phyloP scores from a whole-genome alignment of 2,888 invertebrate species.

The Elmis aenea region DNA sequence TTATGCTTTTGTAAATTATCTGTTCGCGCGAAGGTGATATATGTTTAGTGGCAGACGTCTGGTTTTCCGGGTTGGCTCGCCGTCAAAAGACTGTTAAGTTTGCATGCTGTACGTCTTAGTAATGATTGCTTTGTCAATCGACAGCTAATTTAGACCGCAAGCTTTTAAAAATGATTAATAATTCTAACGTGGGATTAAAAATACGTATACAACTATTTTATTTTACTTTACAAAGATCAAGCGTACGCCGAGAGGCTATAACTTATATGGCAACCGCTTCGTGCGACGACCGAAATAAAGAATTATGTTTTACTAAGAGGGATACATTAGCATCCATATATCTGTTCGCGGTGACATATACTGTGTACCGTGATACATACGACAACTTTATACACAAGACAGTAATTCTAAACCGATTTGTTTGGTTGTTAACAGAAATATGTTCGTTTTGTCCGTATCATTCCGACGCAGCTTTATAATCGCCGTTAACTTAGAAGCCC shows the following conservation, averaged over 20 bases:
- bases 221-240: too few relatives aligned
- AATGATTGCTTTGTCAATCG: constrained; percentile 13
- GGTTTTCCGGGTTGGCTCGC: constrained; percentile 17
- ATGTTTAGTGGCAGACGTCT: constrained; percentile 10
- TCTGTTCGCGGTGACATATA: constrained; percentile 12
- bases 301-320: constrained; percentile 11
- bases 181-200: too few relatives aligned
- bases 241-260: too few relatives aligned
- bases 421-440: constrained; percentile 17
- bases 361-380: neutral
- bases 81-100: constrained; percentile 10
- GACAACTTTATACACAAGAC: constrained; percentile 5
- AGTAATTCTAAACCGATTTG: constrained; percentile 16
- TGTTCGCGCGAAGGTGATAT: constrained; percentile 10
- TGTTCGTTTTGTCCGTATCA: constrained; percentile 3
- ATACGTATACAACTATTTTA: too few relatives aligned
- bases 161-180: too few relatives aligned
- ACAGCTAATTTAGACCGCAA: too few relatives aligned
- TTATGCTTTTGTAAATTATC: constrained; percentile 12
- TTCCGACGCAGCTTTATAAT: too few relatives aligned
- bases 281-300: constrained; percentile 14
- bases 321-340: constrained; percentile 15
- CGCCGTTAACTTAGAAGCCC: too few relatives aligned
- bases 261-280: too few relatives aligned
- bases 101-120: constrained; percentile 2